These are phyloP conservation scores for Nymphalis polychloros DNA, from an alignment of 2,888 invertebrate genomes.

Conservation along the genomic window DNA sequence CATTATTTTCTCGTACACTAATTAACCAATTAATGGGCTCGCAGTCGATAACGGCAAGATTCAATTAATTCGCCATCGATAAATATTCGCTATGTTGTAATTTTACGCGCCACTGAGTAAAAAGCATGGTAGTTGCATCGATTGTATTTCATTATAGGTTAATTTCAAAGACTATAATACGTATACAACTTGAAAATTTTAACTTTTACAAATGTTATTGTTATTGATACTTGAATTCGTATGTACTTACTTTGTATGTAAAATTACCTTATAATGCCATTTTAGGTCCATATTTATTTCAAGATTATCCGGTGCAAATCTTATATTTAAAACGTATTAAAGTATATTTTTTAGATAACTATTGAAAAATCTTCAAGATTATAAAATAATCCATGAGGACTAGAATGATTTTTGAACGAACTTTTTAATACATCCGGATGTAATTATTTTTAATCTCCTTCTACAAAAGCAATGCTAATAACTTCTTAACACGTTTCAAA, in stretches of 20 bases:
- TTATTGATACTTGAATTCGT: too few species aligned
- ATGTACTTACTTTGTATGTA: too few species aligned
- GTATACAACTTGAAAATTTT: background rate
- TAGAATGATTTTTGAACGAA: too few species aligned
- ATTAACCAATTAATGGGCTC: slow-evolving; percentile 48
- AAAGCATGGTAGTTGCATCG: background rate
- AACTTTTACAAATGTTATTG: too few species aligned
- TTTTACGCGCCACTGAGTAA: slow-evolving; percentile 30
- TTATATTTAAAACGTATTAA: background rate
- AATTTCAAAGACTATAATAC: background rate
- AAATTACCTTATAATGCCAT: too few species aligned
- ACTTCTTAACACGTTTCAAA: slow-evolving; percentile 12
- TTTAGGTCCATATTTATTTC: too few species aligned
- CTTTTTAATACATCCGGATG: too few species aligned
- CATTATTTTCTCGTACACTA: slow-evolving; percentile 46
- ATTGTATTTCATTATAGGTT: background rate
- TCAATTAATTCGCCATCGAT: slow-evolving; percentile 58
- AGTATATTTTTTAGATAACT: background rate
- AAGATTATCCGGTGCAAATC: background rate
- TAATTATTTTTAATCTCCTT: background rate
- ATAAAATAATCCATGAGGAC: background rate
- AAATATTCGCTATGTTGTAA: slow-evolving; percentile 43
- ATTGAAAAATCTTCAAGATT: background rate
- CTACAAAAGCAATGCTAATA: slow-evolving; percentile 7
- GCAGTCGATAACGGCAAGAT: slow-evolving; percentile 47